These are phyloP conservation scores for Lepeophtheirus salmonis DNA, from an alignment of 1,140 invertebrate species.

Conservation along the genomic window DNA sequence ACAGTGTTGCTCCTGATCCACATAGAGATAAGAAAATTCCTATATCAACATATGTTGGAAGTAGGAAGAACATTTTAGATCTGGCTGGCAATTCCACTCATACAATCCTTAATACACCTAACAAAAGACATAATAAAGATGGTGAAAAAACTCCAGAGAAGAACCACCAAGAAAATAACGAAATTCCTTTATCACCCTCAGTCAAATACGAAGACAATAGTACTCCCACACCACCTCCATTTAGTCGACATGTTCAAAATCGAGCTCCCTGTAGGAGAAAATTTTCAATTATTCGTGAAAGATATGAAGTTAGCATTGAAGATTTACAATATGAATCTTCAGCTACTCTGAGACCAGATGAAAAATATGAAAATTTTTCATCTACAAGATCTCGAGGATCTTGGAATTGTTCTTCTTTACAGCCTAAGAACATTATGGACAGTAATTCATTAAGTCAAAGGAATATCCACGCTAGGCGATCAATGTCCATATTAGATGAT, in stretches of 20 bases:
- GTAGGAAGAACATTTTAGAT: constrained; percentile 13
- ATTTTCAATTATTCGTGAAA: constrained; percentile 39
- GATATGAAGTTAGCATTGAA: constrained; percentile 29
- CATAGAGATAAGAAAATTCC: constrained; percentile 11
- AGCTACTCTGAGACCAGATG: neutral
- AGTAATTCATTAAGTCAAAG: neutral
- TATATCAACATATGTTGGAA: constrained; percentile 1
- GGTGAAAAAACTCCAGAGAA: neutral
- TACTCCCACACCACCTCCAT: constrained; percentile 11
- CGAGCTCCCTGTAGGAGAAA: constrained; percentile 35
- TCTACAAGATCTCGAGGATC: neutral
- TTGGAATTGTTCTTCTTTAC: neutral
- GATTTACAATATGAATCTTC: constrained; percentile 4
- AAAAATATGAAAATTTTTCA: constrained; percentile 6
- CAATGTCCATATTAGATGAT: constrained; percentile 12
- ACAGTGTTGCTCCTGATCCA: neutral
- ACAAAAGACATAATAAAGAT: neutral
- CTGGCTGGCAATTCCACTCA: neutral
- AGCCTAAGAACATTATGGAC: neutral
- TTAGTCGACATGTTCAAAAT: constrained; percentile 1
- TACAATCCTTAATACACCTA: constrained; percentile 13
- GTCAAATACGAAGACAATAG: constrained; percentile 1
- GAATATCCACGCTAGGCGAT: neutral
- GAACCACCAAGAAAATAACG: neutral
- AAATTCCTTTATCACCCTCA: neutral